Percentiles rank a stretch among this genome's conserved stretches.
Evolutionary conservation across 2,888 invertebrate species (phyloP).

Genomic region (Xestia c-nigrum): DNA sequence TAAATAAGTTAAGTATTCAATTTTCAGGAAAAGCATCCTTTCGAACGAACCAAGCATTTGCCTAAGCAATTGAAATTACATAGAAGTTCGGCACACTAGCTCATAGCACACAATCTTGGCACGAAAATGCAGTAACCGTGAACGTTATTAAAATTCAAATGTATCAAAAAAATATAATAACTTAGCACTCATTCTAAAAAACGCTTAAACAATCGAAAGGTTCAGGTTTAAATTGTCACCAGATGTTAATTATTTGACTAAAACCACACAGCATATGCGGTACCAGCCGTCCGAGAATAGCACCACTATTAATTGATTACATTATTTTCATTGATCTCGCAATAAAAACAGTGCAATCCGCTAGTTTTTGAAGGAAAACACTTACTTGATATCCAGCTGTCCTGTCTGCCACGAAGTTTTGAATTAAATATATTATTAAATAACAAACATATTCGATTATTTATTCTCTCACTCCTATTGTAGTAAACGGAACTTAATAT

Average conservation of each 20-base stretch:
- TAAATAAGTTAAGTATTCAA: background rate
- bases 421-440: slow-evolving; percentile 25
- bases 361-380: slow-evolving; percentile 25
- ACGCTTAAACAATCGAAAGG: background rate
- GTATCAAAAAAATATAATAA: background rate
- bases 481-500: slow-evolving; percentile 5
- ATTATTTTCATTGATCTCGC: slow-evolving; percentile 36
- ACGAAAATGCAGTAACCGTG: background rate
- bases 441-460: slow-evolving; percentile 27
- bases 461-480: slow-evolving; percentile 1
- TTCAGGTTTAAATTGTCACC: background rate
- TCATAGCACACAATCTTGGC: background rate
- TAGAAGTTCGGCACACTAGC: background rate
- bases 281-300: background rate
- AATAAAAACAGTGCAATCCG: slow-evolving; percentile 18
- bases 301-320: slow-evolving; percentile 2
- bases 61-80: background rate
- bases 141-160: background rate
- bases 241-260: background rate
- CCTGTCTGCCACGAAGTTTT: slow-evolving; percentile 3
- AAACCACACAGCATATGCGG: background rate
- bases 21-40: background rate
- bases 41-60: background rate
- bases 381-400: slow-evolving; percentile 31
- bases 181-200: background rate